Conservation (phyloP, 1,140 invertebrate species). For the Triops longicaudatus region DNA sequence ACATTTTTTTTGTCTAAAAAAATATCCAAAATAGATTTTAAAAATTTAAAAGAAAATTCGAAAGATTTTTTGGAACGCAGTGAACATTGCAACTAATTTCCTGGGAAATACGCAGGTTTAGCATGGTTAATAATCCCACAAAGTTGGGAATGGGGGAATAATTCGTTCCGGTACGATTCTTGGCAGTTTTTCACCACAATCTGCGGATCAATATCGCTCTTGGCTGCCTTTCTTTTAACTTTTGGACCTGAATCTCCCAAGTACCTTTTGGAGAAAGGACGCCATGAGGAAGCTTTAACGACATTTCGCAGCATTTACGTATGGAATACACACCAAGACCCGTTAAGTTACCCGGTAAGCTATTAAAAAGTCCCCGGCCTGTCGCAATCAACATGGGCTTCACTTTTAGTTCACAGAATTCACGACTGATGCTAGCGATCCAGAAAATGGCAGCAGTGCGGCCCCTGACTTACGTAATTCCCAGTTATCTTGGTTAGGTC, state of each 20-base stretch:
- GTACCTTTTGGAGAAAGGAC: constrained; percentile 63
- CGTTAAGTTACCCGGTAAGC: constrained; percentile 54
- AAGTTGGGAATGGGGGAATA: constrained; percentile 39
- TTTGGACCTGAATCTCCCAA: constrained; percentile 77
- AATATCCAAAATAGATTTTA: neutral
- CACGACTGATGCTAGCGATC: constrained; percentile 61
- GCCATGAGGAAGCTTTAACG: constrained; percentile 58
- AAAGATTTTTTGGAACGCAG: too few species aligned
- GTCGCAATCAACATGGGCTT: neutral
- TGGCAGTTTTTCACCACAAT: constrained; percentile 72
- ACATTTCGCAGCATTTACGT: constrained; percentile 69
- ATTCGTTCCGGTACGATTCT: constrained; percentile 68
- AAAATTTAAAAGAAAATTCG: too few species aligned
- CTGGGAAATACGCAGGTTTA: constrained; percentile 46
- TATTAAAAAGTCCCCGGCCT: neutral
- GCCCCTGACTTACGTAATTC: constrained; percentile 41
- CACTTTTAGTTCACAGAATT: constrained; percentile 36
- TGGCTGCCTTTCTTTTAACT: constrained; percentile 54
- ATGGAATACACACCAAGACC: constrained; percentile 52
- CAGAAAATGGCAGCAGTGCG: constrained; percentile 34
- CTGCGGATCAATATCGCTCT: constrained; percentile 56
- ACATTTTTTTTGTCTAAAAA: neutral
- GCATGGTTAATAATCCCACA: constrained; percentile 64
- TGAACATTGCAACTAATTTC: neutral
- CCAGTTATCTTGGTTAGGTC: constrained; percentile 61